Conservation (phyloP, 2,797 vertebrate genomes). For the Clarias pachynema region DNA sequence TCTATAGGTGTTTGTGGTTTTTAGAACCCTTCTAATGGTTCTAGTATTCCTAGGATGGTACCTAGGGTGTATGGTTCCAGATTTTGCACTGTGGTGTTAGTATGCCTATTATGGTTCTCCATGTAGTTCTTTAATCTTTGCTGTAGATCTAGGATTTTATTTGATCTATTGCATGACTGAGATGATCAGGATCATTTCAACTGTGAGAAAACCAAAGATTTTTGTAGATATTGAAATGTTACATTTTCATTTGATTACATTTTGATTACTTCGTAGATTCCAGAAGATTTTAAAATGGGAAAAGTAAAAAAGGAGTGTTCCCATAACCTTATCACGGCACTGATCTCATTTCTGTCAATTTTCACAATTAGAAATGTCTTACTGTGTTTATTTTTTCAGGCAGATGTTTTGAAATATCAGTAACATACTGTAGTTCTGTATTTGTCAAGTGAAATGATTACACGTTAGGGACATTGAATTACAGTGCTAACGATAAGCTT, state of each 20-base stretch:
- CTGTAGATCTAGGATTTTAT: background rate
- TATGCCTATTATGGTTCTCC: background rate
- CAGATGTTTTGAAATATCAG: conserved; percentile 50
- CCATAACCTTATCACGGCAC: conserved; percentile 25
- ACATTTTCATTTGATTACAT: background rate
- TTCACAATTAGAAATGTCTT: conserved; percentile 16
- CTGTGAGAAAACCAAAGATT: background rate
- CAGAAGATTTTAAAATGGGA: conserved; percentile 28
- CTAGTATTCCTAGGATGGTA: background rate
- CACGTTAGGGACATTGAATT: conserved; percentile 35
- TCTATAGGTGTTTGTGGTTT: background rate
- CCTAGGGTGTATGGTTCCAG: background rate
- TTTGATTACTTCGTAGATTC: background rate
- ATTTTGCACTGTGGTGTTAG: background rate
- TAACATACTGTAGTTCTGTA: background rate
- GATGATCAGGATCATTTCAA: background rate
- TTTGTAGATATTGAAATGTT: background rate
- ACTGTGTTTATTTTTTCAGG: conserved; percentile 35
- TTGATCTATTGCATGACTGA: background rate
- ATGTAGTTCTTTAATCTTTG: background rate
- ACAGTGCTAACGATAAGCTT: conserved; percentile 18
- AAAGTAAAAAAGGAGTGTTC: conserved; percentile 44
- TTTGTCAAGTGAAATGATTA: conserved; percentile 29
- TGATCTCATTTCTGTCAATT: conserved; percentile 31
- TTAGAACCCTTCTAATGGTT: background rate